Percentiles rank a stretch among this genome's conserved stretches.
These are phyloP conservation scores for Clarias laeviceps DNA, from an alignment of 2,797 vertebrate genomes.

Conservation along the genomic window DNA sequence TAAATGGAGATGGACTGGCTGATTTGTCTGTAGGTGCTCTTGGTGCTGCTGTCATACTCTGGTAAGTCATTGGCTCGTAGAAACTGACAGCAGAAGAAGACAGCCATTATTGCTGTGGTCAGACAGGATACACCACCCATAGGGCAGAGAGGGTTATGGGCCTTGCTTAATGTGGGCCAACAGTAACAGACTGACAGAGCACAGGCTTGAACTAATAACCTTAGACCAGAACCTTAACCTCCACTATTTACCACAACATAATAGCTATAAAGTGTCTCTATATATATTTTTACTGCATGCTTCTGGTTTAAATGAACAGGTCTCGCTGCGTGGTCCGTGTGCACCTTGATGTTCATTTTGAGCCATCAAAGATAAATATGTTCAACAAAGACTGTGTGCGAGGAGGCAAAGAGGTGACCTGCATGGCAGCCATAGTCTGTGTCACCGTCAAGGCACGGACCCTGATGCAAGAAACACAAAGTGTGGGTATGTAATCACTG, in stretches of 20 bases:
- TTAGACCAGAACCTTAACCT: not conserved
- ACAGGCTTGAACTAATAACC: not conserved
- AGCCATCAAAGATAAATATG: constrained; percentile 90
- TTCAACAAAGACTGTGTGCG: constrained; percentile 89
- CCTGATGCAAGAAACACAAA: constrained; percentile 60
- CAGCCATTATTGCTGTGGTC: not conserved
- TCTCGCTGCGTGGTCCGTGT: constrained; percentile 86
- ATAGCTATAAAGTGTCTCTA: not conserved
- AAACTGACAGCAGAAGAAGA: not conserved
- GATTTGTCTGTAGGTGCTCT: constrained; percentile 88
- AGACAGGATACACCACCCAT: not conserved
- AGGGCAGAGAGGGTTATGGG: not conserved
- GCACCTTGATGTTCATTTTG: constrained; percentile 80
- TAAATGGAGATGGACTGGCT: constrained; percentile 83
- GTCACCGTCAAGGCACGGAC: constrained; percentile 82
- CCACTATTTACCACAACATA: not conserved
- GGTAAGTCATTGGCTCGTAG: constrained; percentile 70
- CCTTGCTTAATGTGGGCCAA: not conserved
- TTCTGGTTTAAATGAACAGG: constrained; percentile 68
- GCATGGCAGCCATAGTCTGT: constrained; percentile 83
- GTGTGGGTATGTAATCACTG: constrained; percentile 68
- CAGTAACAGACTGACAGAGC: not conserved
- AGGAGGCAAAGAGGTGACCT: constrained; percentile 86
- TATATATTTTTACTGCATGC: not conserved
- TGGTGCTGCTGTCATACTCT: constrained; percentile 85